Percentiles rank a stretch among this genome's conserved stretches.
phyloP scores from a whole-genome alignment of 2,113 vertebrate genomes.

The Chaenocephalus aceratus region DNA sequence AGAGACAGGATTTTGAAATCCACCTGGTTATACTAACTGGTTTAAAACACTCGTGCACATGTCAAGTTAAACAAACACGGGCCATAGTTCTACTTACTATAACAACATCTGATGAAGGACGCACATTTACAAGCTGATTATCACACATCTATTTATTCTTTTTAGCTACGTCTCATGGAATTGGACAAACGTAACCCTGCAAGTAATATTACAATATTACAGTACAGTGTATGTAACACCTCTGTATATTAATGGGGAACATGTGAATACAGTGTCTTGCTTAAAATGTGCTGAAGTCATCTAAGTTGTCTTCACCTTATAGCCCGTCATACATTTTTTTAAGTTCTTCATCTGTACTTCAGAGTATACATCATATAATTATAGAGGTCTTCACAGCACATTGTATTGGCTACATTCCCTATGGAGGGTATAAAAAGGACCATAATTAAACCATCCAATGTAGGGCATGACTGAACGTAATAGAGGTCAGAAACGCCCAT shows the following conservation, averaged over 20 bases:
- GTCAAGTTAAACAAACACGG: not conserved
- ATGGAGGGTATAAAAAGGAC: slow-evolving; percentile 40
- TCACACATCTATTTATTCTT: not conserved
- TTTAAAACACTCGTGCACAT: not conserved
- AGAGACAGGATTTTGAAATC: not conserved
- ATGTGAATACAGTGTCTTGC: not conserved
- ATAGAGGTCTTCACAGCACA: slow-evolving; percentile 17
- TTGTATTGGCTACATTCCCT: slow-evolving; percentile 44
- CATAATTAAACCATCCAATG: slow-evolving; percentile 59
- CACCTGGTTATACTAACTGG: not conserved
- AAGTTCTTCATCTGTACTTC: not conserved
- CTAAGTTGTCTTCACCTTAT: not conserved
- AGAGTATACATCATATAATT: slow-evolving; percentile 32
- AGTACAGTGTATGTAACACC: not conserved
- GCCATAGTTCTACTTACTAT: not conserved
- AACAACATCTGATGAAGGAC: not conserved
- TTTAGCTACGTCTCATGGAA: not conserved
- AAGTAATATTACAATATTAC: not conserved
- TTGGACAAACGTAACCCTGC: not conserved
- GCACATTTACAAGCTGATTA: not conserved
- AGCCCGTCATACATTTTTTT: too few species aligned
- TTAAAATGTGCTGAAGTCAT: not conserved
- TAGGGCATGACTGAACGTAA: slow-evolving; percentile 58
- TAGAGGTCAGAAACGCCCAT: slow-evolving; percentile 50
- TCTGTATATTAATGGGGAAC: not conserved